phyloP scores from a whole-genome alignment of 1,140 invertebrate species.

The Musca domestica region DNA sequence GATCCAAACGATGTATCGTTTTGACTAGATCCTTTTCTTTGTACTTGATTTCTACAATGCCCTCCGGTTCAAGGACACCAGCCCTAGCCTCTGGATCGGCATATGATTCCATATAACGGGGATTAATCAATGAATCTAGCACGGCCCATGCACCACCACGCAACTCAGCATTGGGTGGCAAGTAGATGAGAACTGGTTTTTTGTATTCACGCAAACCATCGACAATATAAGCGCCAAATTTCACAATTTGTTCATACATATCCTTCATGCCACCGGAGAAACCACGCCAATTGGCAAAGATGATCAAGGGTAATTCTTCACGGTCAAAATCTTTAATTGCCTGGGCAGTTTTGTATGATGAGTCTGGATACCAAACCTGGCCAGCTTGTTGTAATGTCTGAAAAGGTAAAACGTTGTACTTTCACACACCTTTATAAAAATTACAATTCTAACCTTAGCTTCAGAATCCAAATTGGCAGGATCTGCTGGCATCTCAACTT shows the following conservation, averaged over 20 bases:
- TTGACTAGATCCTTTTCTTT: constrained; percentile 83
- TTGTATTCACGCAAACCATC: constrained; percentile 86
- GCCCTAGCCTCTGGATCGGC: constrained; percentile 89
- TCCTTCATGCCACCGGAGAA: constrained; percentile 99
- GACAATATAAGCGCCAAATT: constrained; percentile 99
- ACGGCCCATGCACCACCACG: constrained; percentile 99
- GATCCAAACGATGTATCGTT: constrained; percentile 75
- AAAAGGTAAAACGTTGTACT: constrained; percentile 15
- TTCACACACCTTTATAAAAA: no score
- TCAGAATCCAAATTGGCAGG: constrained; percentile 98
- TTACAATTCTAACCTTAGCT: constrained; percentile 74
- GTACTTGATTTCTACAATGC: constrained; percentile 98
- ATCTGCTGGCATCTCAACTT: constrained; percentile 93
- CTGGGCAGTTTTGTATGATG: constrained; percentile 95
- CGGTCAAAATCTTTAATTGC: constrained; percentile 94
- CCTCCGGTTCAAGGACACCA: constrained; percentile 93
- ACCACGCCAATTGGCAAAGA: constrained; percentile 99
- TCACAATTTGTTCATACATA: constrained; percentile 99
- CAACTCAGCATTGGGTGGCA: constrained; percentile 93
- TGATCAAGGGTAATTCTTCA: constrained; percentile 94
- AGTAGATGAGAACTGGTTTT: constrained; percentile 93
- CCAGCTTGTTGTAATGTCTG: constrained; percentile 81
- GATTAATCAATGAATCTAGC: constrained; percentile 94
- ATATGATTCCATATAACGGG: constrained; percentile 96
- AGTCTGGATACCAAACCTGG: constrained; percentile 99